phyloP scores from a whole-genome alignment of 2,888 invertebrate genomes.

The Nomada goodeniana region DNA sequence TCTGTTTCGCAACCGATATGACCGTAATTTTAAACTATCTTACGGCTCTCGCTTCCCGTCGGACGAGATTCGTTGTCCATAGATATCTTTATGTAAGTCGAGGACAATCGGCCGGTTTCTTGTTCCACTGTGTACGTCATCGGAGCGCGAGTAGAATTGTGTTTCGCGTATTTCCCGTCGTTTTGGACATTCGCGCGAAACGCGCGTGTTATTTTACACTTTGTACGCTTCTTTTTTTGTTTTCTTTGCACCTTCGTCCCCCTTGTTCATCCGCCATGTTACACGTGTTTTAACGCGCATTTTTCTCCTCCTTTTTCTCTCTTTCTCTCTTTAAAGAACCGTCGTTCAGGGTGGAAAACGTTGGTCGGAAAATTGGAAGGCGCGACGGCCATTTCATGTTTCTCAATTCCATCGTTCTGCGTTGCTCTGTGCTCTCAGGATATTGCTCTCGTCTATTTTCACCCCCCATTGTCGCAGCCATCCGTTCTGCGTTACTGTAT shows the following conservation, averaged over 20 bases:
- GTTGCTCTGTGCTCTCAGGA: constrained; percentile 55
- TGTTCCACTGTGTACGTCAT: no score
- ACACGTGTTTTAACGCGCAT: no score
- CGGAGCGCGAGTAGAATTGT: no score
- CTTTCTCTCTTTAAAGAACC: background rate
- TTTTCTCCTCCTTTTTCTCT: background rate
- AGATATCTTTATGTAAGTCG: background rate
- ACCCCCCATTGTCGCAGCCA: constrained; percentile 25
- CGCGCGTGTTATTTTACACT: no score
- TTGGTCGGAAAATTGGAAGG: constrained; percentile 60
- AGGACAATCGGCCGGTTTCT: no score
- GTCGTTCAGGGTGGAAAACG: constrained; percentile 31
- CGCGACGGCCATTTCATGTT: constrained; percentile 52
- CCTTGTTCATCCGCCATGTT: no score
- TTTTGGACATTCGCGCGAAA: no score
- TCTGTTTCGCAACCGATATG: constrained; percentile 31
- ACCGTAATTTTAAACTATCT: constrained; percentile 33
- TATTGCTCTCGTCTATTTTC: constrained; percentile 45
- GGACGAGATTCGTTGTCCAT: background rate
- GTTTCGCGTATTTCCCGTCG: no score
- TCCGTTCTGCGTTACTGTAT: constrained; percentile 5
- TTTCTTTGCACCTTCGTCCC: no score
- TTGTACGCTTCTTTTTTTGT: no score
- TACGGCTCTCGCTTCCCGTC: background rate
- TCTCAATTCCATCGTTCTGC: constrained; percentile 48